These are phyloP conservation scores for Magallana angulata DNA, from an alignment of 1,140 invertebrate species.

Conservation along the genomic window DNA sequence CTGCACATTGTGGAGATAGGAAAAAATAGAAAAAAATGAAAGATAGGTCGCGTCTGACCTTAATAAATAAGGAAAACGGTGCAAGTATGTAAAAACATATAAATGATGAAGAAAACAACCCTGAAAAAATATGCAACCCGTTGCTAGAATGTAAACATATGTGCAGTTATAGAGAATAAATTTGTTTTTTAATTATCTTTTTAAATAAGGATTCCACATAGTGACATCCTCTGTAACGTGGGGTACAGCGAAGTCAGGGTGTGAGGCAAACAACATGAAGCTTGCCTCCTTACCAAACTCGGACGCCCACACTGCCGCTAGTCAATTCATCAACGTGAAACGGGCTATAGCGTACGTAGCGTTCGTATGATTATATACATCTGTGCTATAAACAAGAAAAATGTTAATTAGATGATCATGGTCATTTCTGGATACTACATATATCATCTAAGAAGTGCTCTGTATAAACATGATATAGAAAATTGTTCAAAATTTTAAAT, in stretches of 20 bases:
- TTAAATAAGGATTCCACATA: background rate
- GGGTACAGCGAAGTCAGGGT: background rate
- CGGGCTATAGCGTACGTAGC: background rate
- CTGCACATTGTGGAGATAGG: too few species aligned
- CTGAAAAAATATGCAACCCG: too few species aligned
- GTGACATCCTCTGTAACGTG: background rate
- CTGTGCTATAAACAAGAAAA: too few species aligned
- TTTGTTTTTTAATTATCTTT: background rate
- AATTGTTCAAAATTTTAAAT: too few species aligned
- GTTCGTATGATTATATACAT: background rate
- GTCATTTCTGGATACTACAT: too few species aligned
- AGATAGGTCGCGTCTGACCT: background rate
- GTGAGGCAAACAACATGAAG: background rate
- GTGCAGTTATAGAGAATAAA: too few species aligned
- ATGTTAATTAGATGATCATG: too few species aligned
- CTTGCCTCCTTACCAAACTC: background rate
- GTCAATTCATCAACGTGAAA: background rate
- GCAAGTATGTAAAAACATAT: background rate
- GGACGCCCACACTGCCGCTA: background rate
- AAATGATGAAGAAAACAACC: background rate
- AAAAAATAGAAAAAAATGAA: too few species aligned
- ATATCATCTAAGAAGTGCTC: too few species aligned
- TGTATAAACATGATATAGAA: too few species aligned
- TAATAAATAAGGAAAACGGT: background rate
- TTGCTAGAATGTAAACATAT: background rate